These are phyloP conservation scores for Limenitis camilla DNA, from an alignment of 2,888 invertebrate genomes.

Conservation along the genomic window DNA sequence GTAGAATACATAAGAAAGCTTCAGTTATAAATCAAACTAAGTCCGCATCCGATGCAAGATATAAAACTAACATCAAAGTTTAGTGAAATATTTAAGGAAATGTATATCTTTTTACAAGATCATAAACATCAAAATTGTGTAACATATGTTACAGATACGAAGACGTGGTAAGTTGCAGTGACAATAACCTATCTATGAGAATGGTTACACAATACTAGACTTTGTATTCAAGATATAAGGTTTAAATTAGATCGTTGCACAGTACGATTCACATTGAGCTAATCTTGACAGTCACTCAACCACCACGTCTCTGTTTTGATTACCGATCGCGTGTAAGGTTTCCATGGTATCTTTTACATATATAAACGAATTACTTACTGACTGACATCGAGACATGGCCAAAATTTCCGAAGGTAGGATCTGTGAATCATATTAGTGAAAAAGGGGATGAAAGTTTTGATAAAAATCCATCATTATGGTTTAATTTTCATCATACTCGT, in stretches of 20 bases:
- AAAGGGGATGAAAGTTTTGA: too few species aligned
- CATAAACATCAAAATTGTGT: neutral
- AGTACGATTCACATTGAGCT: slow-evolving; percentile 18
- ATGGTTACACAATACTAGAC: neutral
- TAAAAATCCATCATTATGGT: too few species aligned
- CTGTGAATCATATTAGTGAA: too few species aligned
- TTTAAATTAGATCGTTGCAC: neutral
- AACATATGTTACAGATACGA: neutral
- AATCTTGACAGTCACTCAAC: slow-evolving; percentile 22
- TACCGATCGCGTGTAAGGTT: slow-evolving; percentile 4
- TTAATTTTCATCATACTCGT: too few species aligned
- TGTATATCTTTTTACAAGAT: neutral
- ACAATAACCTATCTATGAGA: slow-evolving; percentile 10
- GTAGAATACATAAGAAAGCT: slow-evolving; percentile 9
- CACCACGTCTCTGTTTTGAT: slow-evolving; percentile 20
- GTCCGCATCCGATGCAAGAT: slow-evolving; percentile 8
- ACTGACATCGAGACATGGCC: too few species aligned
- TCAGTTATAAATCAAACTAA: slow-evolving; percentile 14
- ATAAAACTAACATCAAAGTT: neutral
- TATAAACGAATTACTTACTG: neutral
- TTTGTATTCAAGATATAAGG: neutral
- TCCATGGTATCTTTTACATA: neutral
- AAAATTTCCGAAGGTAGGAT: too few species aligned
- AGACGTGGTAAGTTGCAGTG: slow-evolving; percentile 3
- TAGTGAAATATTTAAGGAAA: neutral